Evolutionary conservation across 2,797 vertebrate genomes (phyloP).

Genomic region (Calcarius lapponicus): DNA sequence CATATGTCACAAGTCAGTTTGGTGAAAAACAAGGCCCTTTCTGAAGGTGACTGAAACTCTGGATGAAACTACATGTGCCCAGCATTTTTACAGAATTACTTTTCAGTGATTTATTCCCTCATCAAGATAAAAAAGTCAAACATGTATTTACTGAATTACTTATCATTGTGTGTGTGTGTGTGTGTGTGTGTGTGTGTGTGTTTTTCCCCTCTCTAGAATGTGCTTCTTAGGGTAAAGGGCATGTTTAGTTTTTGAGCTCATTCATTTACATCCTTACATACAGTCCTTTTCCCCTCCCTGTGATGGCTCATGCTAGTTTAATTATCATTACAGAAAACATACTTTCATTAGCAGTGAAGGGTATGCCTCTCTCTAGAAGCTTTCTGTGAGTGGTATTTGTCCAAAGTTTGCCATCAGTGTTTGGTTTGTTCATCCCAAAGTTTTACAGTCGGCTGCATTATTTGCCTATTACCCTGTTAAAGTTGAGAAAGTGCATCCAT

Average conservation of each 20-base stretch:
- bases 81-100: background rate
- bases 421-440: background rate
- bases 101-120: background rate
- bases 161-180: background rate
- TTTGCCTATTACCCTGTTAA: background rate
- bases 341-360: background rate
- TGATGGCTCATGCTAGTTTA: background rate
- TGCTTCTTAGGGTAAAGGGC: background rate
- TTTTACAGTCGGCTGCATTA: background rate
- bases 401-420: background rate
- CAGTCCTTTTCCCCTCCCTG: background rate
- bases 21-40: background rate
- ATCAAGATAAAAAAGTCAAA: background rate
- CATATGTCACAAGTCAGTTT: background rate
- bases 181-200: accelerated
- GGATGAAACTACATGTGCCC: background rate
- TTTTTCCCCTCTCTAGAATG: background rate
- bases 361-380: background rate
- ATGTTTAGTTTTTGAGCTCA: background rate
- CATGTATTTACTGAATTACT: background rate
- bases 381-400: background rate
- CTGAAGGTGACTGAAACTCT: background rate
- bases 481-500: background rate
- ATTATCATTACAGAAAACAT: background rate
- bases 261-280: background rate